These are phyloP conservation scores for Drosophila putrida DNA, from an alignment of 2,888 invertebrate genomes.

Conservation along the genomic window DNA sequence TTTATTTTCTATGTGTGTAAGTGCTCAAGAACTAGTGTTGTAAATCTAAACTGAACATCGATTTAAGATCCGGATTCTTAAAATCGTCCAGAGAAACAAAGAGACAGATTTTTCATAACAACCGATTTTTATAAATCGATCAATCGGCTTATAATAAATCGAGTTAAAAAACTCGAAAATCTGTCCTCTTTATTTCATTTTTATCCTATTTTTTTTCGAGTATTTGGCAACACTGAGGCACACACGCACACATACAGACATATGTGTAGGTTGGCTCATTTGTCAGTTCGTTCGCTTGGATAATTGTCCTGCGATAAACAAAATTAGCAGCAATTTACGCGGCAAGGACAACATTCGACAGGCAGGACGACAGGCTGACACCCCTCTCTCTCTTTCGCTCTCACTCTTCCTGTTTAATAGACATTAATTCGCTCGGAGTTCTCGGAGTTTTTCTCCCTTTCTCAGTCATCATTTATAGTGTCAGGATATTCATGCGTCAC, in stretches of 20 bases:
- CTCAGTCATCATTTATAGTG: constrained; percentile 62
- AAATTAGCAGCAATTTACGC: constrained; percentile 85
- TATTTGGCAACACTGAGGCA: too few relatives aligned
- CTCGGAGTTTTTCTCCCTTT: constrained; percentile 6
- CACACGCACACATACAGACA: background rate
- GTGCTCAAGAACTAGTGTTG: too few relatives aligned
- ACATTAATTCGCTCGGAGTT: background rate
- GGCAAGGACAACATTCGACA: constrained; percentile 59
- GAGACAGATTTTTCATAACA: too few relatives aligned
- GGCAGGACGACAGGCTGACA: constrained; percentile 26
- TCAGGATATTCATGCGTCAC: constrained; percentile 69
- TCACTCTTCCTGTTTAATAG: constrained; percentile 6
- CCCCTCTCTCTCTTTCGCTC: constrained; percentile 38
- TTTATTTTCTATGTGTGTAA: too few relatives aligned
- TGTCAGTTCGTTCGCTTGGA: constrained; percentile 85
- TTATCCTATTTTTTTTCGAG: too few relatives aligned
- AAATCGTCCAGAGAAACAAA: too few relatives aligned
- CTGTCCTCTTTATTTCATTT: too few relatives aligned
- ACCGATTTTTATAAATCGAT: too few relatives aligned
- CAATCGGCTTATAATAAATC: too few relatives aligned
- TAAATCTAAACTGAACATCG: too few relatives aligned
- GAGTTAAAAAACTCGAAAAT: too few relatives aligned
- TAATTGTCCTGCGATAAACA: constrained; percentile 85
- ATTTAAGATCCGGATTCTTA: too few relatives aligned
- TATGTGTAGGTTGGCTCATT: constrained; percentile 78